Percentiles rank a stretch among this genome's conserved stretches.
Conservation (phyloP, 1,140 invertebrate species). For the Aricia agestis region DNA sequence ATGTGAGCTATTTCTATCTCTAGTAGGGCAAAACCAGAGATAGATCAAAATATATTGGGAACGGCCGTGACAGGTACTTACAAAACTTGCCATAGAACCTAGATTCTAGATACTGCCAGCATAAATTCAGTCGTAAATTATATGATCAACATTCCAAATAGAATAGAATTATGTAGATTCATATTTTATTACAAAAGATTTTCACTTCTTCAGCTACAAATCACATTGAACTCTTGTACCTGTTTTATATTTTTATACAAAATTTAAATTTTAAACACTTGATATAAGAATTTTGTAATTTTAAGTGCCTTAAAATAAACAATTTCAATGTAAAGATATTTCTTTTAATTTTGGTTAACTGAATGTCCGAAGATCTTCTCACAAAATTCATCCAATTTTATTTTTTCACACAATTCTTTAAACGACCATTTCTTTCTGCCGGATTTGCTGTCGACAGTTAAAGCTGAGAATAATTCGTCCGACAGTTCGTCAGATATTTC, state of each 20-base stretch:
- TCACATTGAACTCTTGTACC: constrained; percentile 29
- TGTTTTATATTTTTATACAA: constrained; percentile 36
- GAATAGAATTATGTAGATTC: neutral
- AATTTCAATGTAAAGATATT: neutral
- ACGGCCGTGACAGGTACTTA: too few species aligned
- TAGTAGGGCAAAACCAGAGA: too few species aligned
- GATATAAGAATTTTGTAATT: constrained; percentile 8
- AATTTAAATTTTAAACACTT: constrained; percentile 2
- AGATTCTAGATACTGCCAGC: neutral
- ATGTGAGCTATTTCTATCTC: too few species aligned
- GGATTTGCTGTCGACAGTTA: constrained; percentile 29
- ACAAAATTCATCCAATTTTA: constrained; percentile 66
- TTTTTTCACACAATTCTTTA: constrained; percentile 62
- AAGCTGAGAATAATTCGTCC: constrained; percentile 52
- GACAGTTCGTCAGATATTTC: constrained; percentile 70
- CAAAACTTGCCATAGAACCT: neutral
- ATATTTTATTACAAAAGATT: neutral
- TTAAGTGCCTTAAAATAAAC: constrained; percentile 37
- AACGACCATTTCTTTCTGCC: constrained; percentile 58
- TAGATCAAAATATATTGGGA: too few species aligned
- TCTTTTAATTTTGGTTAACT: constrained; percentile 10
- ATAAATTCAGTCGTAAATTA: neutral
- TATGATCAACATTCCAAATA: neutral
- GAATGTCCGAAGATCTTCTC: constrained; percentile 52
- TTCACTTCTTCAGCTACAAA: neutral